Percentiles rank a stretch among this genome's conserved stretches.
Evolutionary conservation across 2,888 invertebrate species (phyloP).

Genomic region (Drymonia ruficornis): DNA sequence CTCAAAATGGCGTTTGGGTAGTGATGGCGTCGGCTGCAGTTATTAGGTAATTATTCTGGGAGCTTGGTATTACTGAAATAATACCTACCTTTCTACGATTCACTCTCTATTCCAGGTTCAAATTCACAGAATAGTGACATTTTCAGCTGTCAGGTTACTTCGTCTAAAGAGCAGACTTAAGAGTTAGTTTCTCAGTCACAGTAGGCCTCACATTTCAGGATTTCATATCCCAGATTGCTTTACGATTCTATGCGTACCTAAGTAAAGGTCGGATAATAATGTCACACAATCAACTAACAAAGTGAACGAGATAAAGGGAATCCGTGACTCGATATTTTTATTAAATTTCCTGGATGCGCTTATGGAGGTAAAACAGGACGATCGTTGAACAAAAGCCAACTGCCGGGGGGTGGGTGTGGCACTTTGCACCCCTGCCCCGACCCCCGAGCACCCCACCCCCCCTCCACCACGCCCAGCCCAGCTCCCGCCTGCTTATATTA

Average conservation of each 20-base stretch:
- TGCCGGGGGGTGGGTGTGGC: conserved; percentile 69
- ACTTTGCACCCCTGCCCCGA: conserved; percentile 30
- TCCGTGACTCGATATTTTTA: conserved; percentile 57
- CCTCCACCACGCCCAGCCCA: conserved; percentile 69
- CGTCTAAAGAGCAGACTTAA: too few species aligned
- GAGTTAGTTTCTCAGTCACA: too few species aligned
- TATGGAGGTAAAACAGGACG: conserved; percentile 58
- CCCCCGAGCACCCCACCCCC: conserved; percentile 31
- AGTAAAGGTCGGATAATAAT: neutral
- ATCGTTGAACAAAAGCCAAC: conserved; percentile 64
- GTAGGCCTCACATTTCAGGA: too few species aligned
- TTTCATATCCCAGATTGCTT: too few species aligned
- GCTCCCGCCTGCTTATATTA: conserved; percentile 55
- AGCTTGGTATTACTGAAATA: too few species aligned
- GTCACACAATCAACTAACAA: conserved; percentile 23
- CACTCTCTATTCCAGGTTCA: too few species aligned
- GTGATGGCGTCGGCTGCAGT: neutral
- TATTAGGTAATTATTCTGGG: too few species aligned
- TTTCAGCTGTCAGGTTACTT: too few species aligned
- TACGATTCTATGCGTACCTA: too few species aligned
- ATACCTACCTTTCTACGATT: too few species aligned
- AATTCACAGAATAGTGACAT: too few species aligned
- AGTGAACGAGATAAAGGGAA: conserved; percentile 46
- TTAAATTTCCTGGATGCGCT: conserved; percentile 66
- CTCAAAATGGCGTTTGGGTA: conserved; percentile 22